A percentile compares a stretch with the other conserved stretches of the same genome.
Conservation (phyloP, 2,113 vertebrate genomes). For the Salvelinus fontinalis region DNA sequence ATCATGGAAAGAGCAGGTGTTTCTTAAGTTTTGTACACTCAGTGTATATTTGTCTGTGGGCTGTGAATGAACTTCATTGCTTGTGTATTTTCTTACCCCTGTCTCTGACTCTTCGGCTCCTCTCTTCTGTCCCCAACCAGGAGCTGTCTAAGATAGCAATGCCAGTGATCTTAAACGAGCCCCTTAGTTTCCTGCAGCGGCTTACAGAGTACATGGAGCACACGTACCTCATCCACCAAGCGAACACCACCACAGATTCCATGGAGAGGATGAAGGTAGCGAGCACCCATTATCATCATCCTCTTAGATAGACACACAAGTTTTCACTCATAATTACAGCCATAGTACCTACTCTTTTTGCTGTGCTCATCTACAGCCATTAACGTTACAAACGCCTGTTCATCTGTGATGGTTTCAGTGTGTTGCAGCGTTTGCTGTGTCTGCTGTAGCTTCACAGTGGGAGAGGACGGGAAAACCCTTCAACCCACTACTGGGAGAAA, state of each 20-base stretch:
- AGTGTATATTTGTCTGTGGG: background rate
- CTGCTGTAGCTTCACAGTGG: constrained; percentile 97
- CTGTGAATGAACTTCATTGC: constrained; percentile 77
- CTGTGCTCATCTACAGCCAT: background rate
- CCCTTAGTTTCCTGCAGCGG: constrained; percentile 94
- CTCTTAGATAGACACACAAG: background rate
- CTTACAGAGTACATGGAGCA: constrained; percentile 98
- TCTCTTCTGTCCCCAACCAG: constrained; percentile 61
- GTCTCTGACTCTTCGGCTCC: background rate
- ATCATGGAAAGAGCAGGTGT: too few species aligned
- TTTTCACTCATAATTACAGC: background rate
- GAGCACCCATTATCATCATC: background rate
- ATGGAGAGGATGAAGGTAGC: constrained; percentile 94
- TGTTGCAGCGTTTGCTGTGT: constrained; percentile 95
- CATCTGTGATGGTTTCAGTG: constrained; percentile 70
- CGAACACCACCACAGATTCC: constrained; percentile 83
- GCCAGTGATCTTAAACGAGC: constrained; percentile 97
- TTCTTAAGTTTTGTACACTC: constrained; percentile 33
- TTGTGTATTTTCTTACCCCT: constrained; percentile 68
- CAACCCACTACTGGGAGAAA: constrained; percentile 95
- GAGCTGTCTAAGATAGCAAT: constrained; percentile 98
- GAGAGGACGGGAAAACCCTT: constrained; percentile 97
- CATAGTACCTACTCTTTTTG: background rate
- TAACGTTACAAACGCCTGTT: background rate
- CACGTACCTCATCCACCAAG: constrained; percentile 96